Evolutionary conservation across 1,140 invertebrate species (phyloP).

Genomic region (Diploscapter pachys): DNA sequence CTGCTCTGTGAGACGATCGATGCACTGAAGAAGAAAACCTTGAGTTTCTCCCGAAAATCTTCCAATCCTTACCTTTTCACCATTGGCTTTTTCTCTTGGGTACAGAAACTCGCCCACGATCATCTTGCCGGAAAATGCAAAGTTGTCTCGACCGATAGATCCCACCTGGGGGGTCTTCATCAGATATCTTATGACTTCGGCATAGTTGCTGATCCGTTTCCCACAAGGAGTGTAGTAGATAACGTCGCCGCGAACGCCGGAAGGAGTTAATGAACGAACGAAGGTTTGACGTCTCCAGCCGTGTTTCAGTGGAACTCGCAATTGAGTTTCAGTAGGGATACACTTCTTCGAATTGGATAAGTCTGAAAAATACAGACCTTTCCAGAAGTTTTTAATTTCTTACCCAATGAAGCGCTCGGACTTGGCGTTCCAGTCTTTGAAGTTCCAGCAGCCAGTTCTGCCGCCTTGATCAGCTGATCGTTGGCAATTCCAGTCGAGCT

Average conservation of each 20-base stretch:
- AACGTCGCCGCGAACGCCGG: conserved; percentile 26
- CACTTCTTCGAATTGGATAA: too few relatives aligned
- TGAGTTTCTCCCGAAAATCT: too few relatives aligned
- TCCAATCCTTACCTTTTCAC: not conserved
- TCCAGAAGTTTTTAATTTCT: too few relatives aligned
- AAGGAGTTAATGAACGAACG: conserved; percentile 7
- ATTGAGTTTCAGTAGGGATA: too few relatives aligned
- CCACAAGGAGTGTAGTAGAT: conserved; percentile 24
- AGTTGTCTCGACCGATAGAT: conserved; percentile 23
- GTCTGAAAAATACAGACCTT: too few relatives aligned
- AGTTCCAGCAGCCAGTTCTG: conserved; percentile 7
- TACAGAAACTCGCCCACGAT: conserved; percentile 28
- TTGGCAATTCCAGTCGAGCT: not conserved
- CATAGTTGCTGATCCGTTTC: conserved; percentile 28
- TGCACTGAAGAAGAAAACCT: too few relatives aligned
- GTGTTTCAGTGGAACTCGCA: too few relatives aligned
- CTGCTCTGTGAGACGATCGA: conserved; percentile 8
- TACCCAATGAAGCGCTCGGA: not conserved
- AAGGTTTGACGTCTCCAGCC: conserved; percentile 24
- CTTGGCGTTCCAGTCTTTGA: not conserved
- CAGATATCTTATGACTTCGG: conserved; percentile 25
- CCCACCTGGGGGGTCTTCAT: not conserved
- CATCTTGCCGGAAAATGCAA: conserved; percentile 13
- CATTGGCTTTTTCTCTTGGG: conserved; percentile 6
- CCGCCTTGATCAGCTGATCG: conserved; percentile 11